A percentile compares a stretch with the other conserved stretches of the same genome.
These are phyloP conservation scores for Tethea ocularis DNA, from an alignment of 2,888 invertebrate species.

Conservation along the genomic window DNA sequence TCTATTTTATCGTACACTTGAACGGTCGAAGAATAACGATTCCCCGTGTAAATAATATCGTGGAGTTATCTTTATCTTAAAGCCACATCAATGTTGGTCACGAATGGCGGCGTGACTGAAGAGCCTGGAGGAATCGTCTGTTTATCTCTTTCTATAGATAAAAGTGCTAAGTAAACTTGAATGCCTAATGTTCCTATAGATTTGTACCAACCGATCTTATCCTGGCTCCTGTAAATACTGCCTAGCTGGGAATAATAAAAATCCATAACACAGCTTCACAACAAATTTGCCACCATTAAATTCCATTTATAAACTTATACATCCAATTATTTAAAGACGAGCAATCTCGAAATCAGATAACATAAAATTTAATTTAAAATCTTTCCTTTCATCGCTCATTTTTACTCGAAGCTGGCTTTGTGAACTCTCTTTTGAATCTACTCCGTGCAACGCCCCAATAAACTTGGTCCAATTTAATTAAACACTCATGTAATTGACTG, in stretches of 20 bases:
- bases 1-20: constrained; percentile 40
- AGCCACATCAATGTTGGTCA: constrained; percentile 69
- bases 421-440: constrained; percentile 37
- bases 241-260: constrained; percentile 37
- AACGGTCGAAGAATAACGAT: constrained; percentile 42
- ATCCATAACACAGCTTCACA: background rate
- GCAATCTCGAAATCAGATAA: constrained; percentile 28
- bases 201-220: no score
- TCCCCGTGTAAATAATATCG: constrained; percentile 63
- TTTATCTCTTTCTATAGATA: constrained; percentile 58
- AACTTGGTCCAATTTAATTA: constrained; percentile 45
- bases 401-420: constrained; percentile 30
- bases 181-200: no score
- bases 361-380: constrained; percentile 39
- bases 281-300: background rate
- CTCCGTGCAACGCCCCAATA: constrained; percentile 25
- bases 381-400: constrained; percentile 38
- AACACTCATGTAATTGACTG: constrained; percentile 28
- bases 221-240: no score
- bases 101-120: constrained; percentile 68
- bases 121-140: constrained; percentile 50
- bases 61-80: constrained; percentile 73
- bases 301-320: background rate
- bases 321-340: constrained; percentile 34
- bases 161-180: constrained; percentile 22